A percentile compares a stretch with the other conserved stretches of the same genome.
phyloP scores from a whole-genome alignment of 2,888 invertebrate genomes.

The Drosophila kanekoi region DNA sequence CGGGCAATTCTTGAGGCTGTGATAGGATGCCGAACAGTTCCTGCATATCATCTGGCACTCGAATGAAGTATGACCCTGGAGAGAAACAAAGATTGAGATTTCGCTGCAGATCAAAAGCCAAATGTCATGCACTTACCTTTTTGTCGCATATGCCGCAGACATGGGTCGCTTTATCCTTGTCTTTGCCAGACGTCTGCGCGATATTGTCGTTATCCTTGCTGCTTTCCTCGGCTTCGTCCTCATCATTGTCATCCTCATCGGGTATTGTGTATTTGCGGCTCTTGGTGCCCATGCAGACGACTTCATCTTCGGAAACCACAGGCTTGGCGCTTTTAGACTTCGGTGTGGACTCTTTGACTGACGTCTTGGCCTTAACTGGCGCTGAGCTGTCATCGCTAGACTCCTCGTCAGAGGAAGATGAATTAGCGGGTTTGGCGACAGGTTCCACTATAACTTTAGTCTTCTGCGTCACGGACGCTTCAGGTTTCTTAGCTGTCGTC shows the following conservation, averaged over 20 bases:
- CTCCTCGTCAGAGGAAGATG: slow-evolving; percentile 52
- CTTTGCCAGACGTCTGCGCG: slow-evolving; percentile 19
- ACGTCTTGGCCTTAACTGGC: slow-evolving; percentile 23
- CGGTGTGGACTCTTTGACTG: slow-evolving; percentile 22
- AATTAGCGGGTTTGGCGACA: slow-evolving; percentile 16
- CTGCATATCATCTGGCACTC: slow-evolving; percentile 82
- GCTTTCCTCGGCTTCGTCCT: slow-evolving; percentile 22
- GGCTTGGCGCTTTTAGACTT: slow-evolving; percentile 44
- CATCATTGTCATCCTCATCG: slow-evolving; percentile 66
- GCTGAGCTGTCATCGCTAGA: slow-evolving; percentile 41
- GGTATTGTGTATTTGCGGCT: slow-evolving; percentile 68
- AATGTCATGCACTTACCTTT: slow-evolving; percentile 55
- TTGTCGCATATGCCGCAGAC: slow-evolving; percentile 81
- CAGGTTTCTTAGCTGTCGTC: slow-evolving; percentile 5
- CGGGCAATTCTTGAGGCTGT: slow-evolving; percentile 77
- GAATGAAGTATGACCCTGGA: slow-evolving; percentile 81
- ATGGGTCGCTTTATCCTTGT: slow-evolving; percentile 15
- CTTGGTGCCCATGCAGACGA: slow-evolving; percentile 80
- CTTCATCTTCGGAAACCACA: slow-evolving; percentile 74
- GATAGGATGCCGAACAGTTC: slow-evolving; percentile 80
- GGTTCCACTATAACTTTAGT: slow-evolving; percentile 22
- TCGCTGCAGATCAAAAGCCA: background rate
- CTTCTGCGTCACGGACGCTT: background rate
- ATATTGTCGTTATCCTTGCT: slow-evolving; percentile 23
- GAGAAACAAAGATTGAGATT: slow-evolving; percentile 1